Evolutionary conservation across 2,113 vertebrate species (phyloP).

Genomic region (Albula glossodonta): DNA sequence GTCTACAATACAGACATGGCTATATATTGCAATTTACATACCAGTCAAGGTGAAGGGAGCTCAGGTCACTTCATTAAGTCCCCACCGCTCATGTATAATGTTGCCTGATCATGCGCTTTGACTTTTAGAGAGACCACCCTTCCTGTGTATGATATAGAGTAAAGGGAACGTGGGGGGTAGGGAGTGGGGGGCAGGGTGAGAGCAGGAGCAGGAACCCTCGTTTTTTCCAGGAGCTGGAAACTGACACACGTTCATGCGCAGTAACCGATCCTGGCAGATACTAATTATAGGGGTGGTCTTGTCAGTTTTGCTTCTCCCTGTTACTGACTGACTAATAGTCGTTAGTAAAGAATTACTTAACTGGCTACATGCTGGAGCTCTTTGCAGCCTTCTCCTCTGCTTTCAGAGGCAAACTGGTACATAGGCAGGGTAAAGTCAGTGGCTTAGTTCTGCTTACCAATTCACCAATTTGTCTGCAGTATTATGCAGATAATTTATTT

Average conservation of each 20-base stretch:
- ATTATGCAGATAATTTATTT: too few relatives aligned
- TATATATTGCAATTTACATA: slow-evolving; percentile 26
- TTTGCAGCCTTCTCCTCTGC: background rate
- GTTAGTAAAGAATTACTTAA: slow-evolving; percentile 1
- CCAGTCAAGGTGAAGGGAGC: slow-evolving; percentile 25
- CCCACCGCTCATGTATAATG: background rate
- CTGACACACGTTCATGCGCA: slow-evolving; percentile 25
- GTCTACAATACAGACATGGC: slow-evolving; percentile 7
- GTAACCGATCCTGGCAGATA: slow-evolving; percentile 52
- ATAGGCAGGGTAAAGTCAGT: background rate
- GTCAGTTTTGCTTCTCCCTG: slow-evolving; percentile 13
- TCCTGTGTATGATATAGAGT: background rate
- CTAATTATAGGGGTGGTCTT: slow-evolving; percentile 44
- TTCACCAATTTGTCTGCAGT: too few relatives aligned
- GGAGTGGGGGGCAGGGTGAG: background rate
- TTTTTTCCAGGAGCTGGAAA: slow-evolving; percentile 11
- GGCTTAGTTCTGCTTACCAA: too few relatives aligned
- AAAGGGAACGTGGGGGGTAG: background rate
- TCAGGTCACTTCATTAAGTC: slow-evolving; percentile 27
- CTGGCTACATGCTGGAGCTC: background rate
- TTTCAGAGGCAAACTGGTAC: background rate
- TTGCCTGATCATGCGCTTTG: slow-evolving; percentile 15
- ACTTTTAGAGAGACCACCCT: background rate
- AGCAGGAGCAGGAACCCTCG: background rate
- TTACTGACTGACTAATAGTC: background rate